Percentiles rank a stretch among this genome's conserved stretches.
These are phyloP conservation scores for Eulemur rufifrons DNA, from an alignment of 2,113 vertebrate species.

Conservation along the genomic window DNA sequence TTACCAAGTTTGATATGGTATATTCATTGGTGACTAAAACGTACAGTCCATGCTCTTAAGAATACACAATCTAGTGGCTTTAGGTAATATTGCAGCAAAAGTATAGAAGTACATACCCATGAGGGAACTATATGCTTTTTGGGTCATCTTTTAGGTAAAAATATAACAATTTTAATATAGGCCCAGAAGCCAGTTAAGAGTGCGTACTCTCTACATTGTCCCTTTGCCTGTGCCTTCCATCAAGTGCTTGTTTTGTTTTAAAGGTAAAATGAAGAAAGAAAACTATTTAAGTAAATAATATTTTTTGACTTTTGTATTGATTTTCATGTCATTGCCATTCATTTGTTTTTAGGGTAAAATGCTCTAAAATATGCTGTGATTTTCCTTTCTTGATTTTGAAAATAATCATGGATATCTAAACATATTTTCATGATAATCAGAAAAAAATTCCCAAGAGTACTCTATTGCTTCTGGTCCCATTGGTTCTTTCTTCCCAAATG, in stretches of 20 bases:
- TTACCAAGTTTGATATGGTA: neutral
- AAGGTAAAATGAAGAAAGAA: neutral
- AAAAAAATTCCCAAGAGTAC: neutral
- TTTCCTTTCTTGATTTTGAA: neutral
- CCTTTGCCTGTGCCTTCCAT: neutral
- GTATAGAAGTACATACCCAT: neutral
- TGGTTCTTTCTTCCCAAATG: neutral
- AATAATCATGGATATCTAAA: neutral
- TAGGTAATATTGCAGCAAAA: neutral
- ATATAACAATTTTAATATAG: neutral
- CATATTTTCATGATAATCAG: neutral
- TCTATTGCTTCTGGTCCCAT: neutral
- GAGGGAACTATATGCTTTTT: neutral
- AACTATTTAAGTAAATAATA: neutral
- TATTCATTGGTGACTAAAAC: neutral
- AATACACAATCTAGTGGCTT: neutral
- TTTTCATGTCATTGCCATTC: neutral
- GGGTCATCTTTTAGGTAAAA: neutral
- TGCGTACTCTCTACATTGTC: neutral
- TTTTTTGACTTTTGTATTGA: neutral
- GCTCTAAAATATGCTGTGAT: neutral
- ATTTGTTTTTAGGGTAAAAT: constrained; percentile 20
- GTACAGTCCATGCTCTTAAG: neutral
- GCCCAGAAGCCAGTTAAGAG: neutral
- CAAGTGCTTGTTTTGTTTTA: neutral